Evolutionary conservation across 2,888 invertebrate species (phyloP), one percentile per base, ranked within the genome.

Genomic region (Eilema griseolum): DNA sequence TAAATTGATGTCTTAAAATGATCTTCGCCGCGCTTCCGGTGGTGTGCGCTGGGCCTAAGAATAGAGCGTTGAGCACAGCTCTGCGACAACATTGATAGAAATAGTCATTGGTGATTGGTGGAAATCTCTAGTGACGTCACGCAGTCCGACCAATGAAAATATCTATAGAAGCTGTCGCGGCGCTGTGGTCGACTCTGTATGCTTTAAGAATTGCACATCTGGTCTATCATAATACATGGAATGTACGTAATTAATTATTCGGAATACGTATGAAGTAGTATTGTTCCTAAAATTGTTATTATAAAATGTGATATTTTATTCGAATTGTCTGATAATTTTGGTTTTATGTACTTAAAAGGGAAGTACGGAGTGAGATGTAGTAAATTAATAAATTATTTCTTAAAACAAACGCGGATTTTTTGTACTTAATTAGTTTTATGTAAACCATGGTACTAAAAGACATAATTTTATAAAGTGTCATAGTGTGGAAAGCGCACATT

Each of bases 291-390:
- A 73, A 66, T 69, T 78, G 71, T 73, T 74, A 72, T 74, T 71
- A 66, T 24, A 79, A n/a, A 79, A 72, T 80, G 83, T 82, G 81
- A 82, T 82, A 80, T 75, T 74, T 73, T 71, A 73, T 69, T 82
- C 57, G 72, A 77, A 80, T 72, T 77, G 69, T 80, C 72, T 74
- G 41, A 57, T 73, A 69, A 67, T 73, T 11, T 41, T 26, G 16
- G 24, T 23, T 24, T 60, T 37, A 41, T 73, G 75, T 80, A 79
- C 82, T 79, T 80, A 80, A 79, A 70, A 61, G 60, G 60, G 61
- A 68, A 46, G 64, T 71, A 52, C 26, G 12, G 52, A 74, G 69
- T 64, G 52, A 68, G 60, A 60, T 68, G 41, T 64, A 64, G 46
- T 59, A 10, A 37, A 63, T 46, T 41, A 41, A 11, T 41, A 52